These are phyloP conservation scores for Drosophila melanogaster DNA, from an alignment of 1,140 invertebrate species.

Conservation along the genomic window Release_6_plus_ISO1_MT NT_037436.4:10274501-10275000, in stretches of 20 bases:
- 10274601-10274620: conserved; percentile 62
- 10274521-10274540: conserved; percentile 49
- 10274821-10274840: too few species aligned
- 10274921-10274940: too few species aligned
- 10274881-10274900: too few species aligned
- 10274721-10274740: too few species aligned
- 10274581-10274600: conserved; percentile 72
- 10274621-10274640: conserved; percentile 1
- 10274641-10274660: not conserved
- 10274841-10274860: too few species aligned
- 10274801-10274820: not conserved
- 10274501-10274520: conserved; percentile 57
- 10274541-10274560: conserved; percentile 66
- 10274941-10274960: too few species aligned
- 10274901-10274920: too few species aligned
- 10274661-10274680: too few species aligned
- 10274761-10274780: too few species aligned
- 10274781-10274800: not conserved
- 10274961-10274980: conserved; percentile 20
- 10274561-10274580: conserved; percentile 63
- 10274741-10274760: too few species aligned
- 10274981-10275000: conserved; percentile 12
- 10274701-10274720: too few species aligned
- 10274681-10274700: not conserved
- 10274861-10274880: too few species aligned